These are phyloP conservation scores for Drosophila jambulina DNA, from an alignment of 1,140 invertebrate genomes.

Conservation along the genomic window DNA sequence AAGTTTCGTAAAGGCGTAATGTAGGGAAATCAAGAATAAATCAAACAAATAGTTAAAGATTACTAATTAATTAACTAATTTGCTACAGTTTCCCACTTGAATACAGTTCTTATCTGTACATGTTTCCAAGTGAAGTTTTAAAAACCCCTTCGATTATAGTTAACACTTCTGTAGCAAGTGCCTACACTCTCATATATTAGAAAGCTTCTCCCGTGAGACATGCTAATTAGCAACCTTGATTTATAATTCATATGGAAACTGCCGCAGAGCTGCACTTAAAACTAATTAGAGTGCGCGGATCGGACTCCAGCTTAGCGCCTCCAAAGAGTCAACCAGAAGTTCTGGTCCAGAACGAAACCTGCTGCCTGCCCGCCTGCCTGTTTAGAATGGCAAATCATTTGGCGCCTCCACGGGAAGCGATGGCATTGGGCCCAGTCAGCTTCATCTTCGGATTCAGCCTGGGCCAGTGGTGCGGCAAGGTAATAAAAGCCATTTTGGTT, in stretches of 20 bases:
- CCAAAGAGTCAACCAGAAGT: conserved; percentile 16
- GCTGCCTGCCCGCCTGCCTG: neutral
- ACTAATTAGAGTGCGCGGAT: conserved; percentile 10
- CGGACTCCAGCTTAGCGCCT: conserved; percentile 2
- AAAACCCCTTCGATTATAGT: neutral
- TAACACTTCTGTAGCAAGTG: neutral
- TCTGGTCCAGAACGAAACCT: conserved; percentile 7
- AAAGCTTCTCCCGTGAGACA: conserved; percentile 28
- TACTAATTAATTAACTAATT: neutral
- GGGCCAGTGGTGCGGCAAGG: conserved; percentile 51
- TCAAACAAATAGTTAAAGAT: neutral
- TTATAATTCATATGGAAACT: conserved; percentile 33
- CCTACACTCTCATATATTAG: conserved; percentile 26
- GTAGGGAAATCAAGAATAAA: neutral
- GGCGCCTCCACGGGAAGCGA: conserved; percentile 37
- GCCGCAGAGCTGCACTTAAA: neutral
- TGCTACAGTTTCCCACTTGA: neutral
- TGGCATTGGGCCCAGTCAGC: conserved; percentile 21
- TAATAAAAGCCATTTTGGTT: conserved; percentile 83
- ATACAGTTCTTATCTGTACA: neutral
- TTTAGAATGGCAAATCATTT: conserved; percentile 52
- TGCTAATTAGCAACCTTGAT: conserved; percentile 41
- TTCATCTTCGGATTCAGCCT: conserved; percentile 10
- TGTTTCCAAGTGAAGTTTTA: no score
- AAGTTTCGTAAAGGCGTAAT: neutral